Base-by-base conservation (phyloP, 1,140 invertebrate genomes). In the Riptortus pedestris region DNA sequence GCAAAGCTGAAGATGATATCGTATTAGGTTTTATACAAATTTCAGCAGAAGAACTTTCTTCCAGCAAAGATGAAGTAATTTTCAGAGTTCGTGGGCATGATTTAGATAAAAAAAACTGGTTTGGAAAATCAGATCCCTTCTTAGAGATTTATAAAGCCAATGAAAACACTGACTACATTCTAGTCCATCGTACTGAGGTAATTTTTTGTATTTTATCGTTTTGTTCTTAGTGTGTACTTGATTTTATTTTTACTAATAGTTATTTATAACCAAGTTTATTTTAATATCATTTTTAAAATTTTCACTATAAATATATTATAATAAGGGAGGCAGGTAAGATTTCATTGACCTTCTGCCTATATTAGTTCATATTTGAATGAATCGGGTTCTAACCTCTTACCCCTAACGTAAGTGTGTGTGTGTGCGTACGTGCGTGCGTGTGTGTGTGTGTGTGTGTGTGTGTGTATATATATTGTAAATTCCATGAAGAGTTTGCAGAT, bases 101-200 rank as follows among this genome's bases (percentile, higher is more conserved):
- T 26, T 67, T 77, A 14, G 75, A 76, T 33, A 76, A 75, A 63
- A 75, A 80, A 74, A 77, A 81, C 70, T 80, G 77, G 65, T 73
- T 82, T 69, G 77, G 79, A 20, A 79, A 79, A 71, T 81, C 77
- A 38, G 79, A 80, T 70, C 80, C 80, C 11, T 83, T 81, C 69
- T 71, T 82, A 57, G 80, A 80, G 68, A 76, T 83, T 60, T 75
- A 71, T 27, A 76, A 78, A 68, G 69, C 74, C 7, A 77, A 74
- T 51, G 72, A 77, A 62, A 79, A 78, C 71, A 73, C 74, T 26
- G 72, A 71, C 18, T 77, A 72, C 64, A 69, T 73, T 69, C 67
- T 76, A 45, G 79, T 75, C 52, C 70, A 79, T 71, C 67, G 75
- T 70, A 72, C 75, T 68, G 69, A 79, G 70, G 74, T 59, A 1